Evolutionary conservation across 2,888 invertebrate species (phyloP).

Genomic region (Amblyjoppa fuscipennis): DNA sequence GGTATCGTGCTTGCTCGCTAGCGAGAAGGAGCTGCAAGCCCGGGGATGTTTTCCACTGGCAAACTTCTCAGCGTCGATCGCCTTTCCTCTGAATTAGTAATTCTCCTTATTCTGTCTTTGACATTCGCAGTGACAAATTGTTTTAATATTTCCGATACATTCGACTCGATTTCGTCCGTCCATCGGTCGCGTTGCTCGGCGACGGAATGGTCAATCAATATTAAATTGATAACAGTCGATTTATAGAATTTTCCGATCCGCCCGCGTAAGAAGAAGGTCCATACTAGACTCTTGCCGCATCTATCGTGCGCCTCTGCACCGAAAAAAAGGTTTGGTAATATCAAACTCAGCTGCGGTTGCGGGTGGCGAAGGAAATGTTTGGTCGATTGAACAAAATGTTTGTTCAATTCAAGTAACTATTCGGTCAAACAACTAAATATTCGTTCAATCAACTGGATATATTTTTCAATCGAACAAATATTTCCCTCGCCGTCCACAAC

Average conservation of each 20-base stretch:
- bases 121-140: slow-evolving; percentile 37
- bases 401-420: too few species aligned
- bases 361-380: too few species aligned
- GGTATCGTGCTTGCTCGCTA: slow-evolving; percentile 20
- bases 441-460: too few species aligned
- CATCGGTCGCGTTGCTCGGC: neutral
- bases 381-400: too few species aligned
- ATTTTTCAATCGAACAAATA: too few species aligned
- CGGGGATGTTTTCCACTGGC: slow-evolving; percentile 46
- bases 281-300: neutral
- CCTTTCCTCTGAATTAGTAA: slow-evolving; percentile 47
- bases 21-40: slow-evolving; percentile 22
- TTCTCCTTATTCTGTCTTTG: neutral
- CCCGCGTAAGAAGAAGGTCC: neutral
- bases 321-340: too few species aligned
- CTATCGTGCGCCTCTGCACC: neutral
- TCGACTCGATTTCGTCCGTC: slow-evolving; percentile 4
- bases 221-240: neutral
- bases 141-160: slow-evolving; percentile 38
- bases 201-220: too few species aligned
- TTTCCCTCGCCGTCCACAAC: too few species aligned
- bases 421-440: too few species aligned
- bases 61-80: slow-evolving; percentile 34
- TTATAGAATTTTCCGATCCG: neutral
- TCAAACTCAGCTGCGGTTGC: too few species aligned